Percentiles rank a stretch among this genome's conserved stretches.
phyloP scores from a whole-genome alignment of 2,113 vertebrate species.

The Globicephala melas region DNA sequence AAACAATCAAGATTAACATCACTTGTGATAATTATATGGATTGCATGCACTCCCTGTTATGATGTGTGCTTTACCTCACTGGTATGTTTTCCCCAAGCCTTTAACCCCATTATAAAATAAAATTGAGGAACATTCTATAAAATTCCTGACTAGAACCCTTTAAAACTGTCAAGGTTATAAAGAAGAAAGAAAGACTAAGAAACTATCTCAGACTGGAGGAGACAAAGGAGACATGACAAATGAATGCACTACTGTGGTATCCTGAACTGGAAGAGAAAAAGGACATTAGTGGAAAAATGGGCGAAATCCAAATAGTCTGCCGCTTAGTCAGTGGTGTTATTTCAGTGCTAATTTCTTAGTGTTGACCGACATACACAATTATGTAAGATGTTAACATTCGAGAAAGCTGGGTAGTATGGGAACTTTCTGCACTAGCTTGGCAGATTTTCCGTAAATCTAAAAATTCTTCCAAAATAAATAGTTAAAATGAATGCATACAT shows the following conservation, averaged over 20 bases:
- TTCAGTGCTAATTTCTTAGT: neutral
- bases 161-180: neutral
- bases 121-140: neutral
- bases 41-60: neutral
- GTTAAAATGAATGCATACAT: neutral
- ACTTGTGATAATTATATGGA: neutral
- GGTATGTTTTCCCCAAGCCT: neutral
- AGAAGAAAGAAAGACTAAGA: neutral
- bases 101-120: neutral
- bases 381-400: neutral
- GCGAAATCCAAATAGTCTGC: neutral
- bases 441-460: neutral
- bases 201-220: neutral
- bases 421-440: neutral
- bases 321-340: neutral
- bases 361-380: neutral
- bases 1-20: neutral
- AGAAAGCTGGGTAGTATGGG: neutral
- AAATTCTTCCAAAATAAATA: neutral
- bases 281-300: neutral
- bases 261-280: neutral
- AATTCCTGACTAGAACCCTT: neutral
- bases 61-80: neutral
- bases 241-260: neutral
- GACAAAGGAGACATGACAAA: neutral